Percentiles rank a stretch among this genome's conserved stretches.
Evolutionary conservation across 2,797 vertebrate species (phyloP).

Genomic region (Meriones psammophilus): DNA sequence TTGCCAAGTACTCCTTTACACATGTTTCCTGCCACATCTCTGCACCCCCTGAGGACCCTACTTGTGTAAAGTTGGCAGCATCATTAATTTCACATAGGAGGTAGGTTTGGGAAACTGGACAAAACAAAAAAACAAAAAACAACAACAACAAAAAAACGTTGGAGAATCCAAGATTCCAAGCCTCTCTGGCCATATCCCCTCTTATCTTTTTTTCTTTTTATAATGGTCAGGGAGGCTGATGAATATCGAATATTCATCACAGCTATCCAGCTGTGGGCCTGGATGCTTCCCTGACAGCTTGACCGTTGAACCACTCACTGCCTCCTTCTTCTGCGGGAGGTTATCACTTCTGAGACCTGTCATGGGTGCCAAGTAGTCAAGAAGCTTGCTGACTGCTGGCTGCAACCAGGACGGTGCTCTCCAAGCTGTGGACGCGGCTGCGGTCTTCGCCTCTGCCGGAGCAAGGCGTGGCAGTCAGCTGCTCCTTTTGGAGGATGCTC

Average conservation of each 20-base stretch:
- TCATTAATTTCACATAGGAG: slow-evolving; percentile 95
- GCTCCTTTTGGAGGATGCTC: too few species aligned
- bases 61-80: slow-evolving; percentile 91
- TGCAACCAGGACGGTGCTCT: slow-evolving; percentile 85
- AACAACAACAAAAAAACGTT: background rate
- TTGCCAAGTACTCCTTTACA: slow-evolving; percentile 79
- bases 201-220: too few species aligned
- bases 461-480: too few species aligned
- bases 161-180: background rate
- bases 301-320: slow-evolving; percentile 94
- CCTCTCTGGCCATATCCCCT: slow-evolving; percentile 43
- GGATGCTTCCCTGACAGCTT: slow-evolving; percentile 94
- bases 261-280: slow-evolving; percentile 94
- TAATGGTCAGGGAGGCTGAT: background rate
- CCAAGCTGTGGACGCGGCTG: slow-evolving; percentile 77
- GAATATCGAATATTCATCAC: slow-evolving; percentile 90
- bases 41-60: slow-evolving; percentile 95
- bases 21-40: slow-evolving; percentile 93
- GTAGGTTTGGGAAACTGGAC: slow-evolving; percentile 93
- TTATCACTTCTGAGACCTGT: slow-evolving; percentile 92
- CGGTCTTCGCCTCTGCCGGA: slow-evolving; percentile 85
- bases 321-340: slow-evolving; percentile 93
- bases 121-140: slow-evolving; percentile 12
- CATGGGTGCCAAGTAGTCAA: slow-evolving; percentile 67
- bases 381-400: slow-evolving; percentile 88